These are phyloP conservation scores for Brachyistius frenatus DNA, from an alignment of 2,113 vertebrate genomes.

Conservation along the genomic window DNA sequence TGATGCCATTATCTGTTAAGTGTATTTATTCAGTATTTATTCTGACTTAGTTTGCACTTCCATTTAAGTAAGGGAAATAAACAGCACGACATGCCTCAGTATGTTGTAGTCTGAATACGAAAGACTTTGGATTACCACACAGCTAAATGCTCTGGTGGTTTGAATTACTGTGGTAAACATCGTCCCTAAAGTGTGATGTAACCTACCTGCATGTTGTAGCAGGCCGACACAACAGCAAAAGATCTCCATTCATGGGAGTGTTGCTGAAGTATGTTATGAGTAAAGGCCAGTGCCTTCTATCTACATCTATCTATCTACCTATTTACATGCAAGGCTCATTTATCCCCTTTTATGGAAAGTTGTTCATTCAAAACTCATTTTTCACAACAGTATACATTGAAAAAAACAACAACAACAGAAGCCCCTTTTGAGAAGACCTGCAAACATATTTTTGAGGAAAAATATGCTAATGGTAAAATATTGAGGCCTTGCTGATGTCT, in stretches of 20 bases:
- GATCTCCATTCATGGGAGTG: not conserved
- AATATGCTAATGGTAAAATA: not conserved
- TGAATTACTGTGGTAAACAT: not conserved
- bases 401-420: not conserved
- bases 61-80: constrained; percentile 44
- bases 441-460: constrained; percentile 2
- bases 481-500: constrained; percentile 68
- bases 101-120: not conserved
- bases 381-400: not conserved
- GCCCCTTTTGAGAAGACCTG: not conserved
- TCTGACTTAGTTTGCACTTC: constrained; percentile 51
- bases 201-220: not conserved
- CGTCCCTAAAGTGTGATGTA: not conserved
- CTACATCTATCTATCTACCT: not conserved
- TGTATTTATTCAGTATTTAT: constrained; percentile 65
- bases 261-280: not conserved
- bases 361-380: not conserved
- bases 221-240: not conserved
- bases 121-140: not conserved
- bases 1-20: constrained; percentile 7
- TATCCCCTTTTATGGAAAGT: not conserved
- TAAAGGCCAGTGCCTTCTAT: constrained; percentile 62
- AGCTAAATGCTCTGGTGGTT: not conserved
- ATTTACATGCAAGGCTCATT: not conserved
- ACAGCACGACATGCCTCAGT: not conserved